Base-by-base conservation (phyloP, 2,888 invertebrate genomes). In the Elegia similella region DNA sequence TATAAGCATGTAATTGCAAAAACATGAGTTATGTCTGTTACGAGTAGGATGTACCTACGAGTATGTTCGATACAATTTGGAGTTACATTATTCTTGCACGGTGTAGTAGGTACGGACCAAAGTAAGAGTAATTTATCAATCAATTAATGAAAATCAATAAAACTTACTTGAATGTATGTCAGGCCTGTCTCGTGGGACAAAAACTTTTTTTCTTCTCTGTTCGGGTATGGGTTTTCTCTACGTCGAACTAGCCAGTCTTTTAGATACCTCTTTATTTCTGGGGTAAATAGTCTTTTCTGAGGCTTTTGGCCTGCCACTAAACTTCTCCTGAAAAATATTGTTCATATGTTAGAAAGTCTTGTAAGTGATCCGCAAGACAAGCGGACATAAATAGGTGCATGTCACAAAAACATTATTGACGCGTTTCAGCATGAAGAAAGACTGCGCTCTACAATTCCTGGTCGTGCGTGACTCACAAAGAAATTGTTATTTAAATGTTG, bases 161-260 rank as follows among this genome's bases (percentile, higher is more conserved):
- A 62, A 62, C 83, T 92, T 82, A 95, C 95, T 92, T 96, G 95
- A 69, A 95, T 95, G 70, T 95, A 95, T 16, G 95, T 96, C 23
- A 96, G 90, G 47, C 95, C 95, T 13, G 95, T 95, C 83, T 95
- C 95, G 17, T 93, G 84, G 1, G 95, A 95, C 59, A 96, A 83
- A 54, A 93, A 91, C 83, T 95, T 95, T 75, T 96, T 96, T 79
- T 96, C 95, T 67, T 95, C 95, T 60, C 96, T 88, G 73, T 95
- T 95, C 0, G 96, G 95, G 80, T 96, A 96, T 0, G 96, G 96
- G 79, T 96, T 95, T 64, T 95, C 95, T 76, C 95, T 92, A 67
- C 95, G 90, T 46, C 95, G 88, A 13, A 96, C 93, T 12, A 96
- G 88, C 96, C 96, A 96, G 72, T 95, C 95, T 84, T 96, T 96